Base-by-base conservation (phyloP, 2,797 vertebrate genomes). In the Hafferia zeledoni region DNA sequence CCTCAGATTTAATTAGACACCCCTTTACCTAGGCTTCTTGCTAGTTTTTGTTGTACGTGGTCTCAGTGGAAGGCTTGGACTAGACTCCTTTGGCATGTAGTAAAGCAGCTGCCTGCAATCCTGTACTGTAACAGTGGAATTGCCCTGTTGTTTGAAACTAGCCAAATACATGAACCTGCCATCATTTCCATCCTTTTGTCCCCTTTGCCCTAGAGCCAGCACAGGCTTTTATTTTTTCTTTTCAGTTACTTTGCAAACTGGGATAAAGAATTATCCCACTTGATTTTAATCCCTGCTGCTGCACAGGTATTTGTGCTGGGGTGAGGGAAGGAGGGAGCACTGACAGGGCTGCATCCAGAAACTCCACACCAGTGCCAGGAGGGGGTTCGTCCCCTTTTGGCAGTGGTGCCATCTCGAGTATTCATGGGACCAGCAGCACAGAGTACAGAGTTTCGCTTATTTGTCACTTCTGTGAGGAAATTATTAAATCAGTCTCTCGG, bases 401-500 rank as follows among this genome's bases (percentile, higher is more conserved):
- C 91, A 70, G 12, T 1, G 0, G 17, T 56, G 44, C 47, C 10
- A 46, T 37, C 69, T 79, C 67, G 74, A 74, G 41, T 37, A 64
- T 87, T 90, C 28, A 16, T 74, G 83, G 56, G 67, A 60, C 39
- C 0, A 0, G 25, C 67, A 84, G 78, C 6, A 2, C 37, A 24
- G 28, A 78, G 60, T 74, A 76, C 63, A 84, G 74, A 37, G 47
- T 55, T 94, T 68, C 41, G 23, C 69, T 64, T 90, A 39, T 83
- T 91, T 94, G 82, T 75, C 85, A 12, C 37, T 93, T 30, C 55
- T 92, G 79, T 49, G 14, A 77, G 84, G 72, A 85, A 86, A 88
- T 89, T 93, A 75, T 81, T 94, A n/a, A 89, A 75, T 77, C 46
- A 75, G 79, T 86, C 72, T 77, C 77, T 79, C 90, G 94, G 77